Evolutionary conservation across 2,113 vertebrate species (phyloP), one percentile per base, ranked within the genome.

Genomic region (Paramormyrops kingsleyae): DNA sequence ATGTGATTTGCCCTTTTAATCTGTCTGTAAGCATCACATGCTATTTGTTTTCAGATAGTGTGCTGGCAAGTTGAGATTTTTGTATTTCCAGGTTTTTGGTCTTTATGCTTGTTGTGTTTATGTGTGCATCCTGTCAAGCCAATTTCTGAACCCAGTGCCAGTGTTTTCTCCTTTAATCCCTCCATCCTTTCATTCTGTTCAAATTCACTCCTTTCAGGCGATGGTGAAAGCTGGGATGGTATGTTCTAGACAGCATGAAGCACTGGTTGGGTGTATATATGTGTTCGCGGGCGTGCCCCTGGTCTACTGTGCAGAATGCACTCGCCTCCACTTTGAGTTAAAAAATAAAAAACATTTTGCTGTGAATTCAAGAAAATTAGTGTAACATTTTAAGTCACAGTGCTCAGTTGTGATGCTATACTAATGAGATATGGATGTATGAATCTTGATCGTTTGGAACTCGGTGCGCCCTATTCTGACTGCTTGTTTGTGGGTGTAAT

Each of bases 161-260:
- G 44, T 84, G 42, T 84, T 44, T 47, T 24, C 19, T 83, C 0
- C 42, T 35, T 80, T 59, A 50, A 35, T 77, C 87, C 83, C 90
- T 35, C 66, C 77, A 27, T 83, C 27, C 50, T 89, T 44, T 90
- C 93, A 91, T 93, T 91, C 93, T 96, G 94, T 93, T 89, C 94
- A 88, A 62, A 19, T n/a, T 35, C 53, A 94, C 91, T 95, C 92
- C 90, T 92, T 39, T 91, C 95, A 98, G 97, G 97, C 96, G 97
- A 96, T 94, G 96, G 97, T 94, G 97, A 98, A 92, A 97, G 95
- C 94, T 98, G 97, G 97, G 97, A 98, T 95, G 97, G 97, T 98
- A 98, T 90, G 97, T 97, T 47, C 19, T 47, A 47, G 77, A 77
- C 17, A 21, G 88, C 88, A 83, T 89, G 88, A 84, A 44, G 80